Evolutionary conservation across 2,888 invertebrate species (phyloP), one percentile per base, ranked within the genome.

Genomic region (Drosophila putrida): DNA sequence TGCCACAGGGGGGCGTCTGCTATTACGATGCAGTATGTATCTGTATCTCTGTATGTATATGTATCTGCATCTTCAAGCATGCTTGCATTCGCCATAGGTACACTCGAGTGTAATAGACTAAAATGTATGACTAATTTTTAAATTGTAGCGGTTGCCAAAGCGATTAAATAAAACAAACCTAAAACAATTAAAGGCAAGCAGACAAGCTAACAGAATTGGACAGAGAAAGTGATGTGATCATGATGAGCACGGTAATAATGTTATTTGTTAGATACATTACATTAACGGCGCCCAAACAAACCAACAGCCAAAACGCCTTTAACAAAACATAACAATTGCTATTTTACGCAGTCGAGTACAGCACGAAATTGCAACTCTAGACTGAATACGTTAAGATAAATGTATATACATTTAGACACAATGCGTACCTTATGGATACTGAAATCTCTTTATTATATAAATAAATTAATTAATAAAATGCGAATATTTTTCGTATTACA

Each of bases 171-270:
- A 69, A 85, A 77, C 71, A 74, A 83, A 80, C 79, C 67, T 58
- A 78, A 70, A 75, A 62, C 68, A 78, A 82, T 73, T 71, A 83
- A 71, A 78, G 41, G 50, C 49, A 73, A 47, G 65, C 78, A 49
- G 49, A 70, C 78, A 54, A 67, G 55, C 74, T 59, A 62, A 65
- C 64, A 75, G 83, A 83, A 86, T 83, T 82, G 86, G 70, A 73
- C 80, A 78, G 83, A 88, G 83, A 84, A 84, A 84, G 83, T 84
- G 83, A 80, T 83, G 55, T 55, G 72, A 80, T 71, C 86, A 69
- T 69, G 75, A 71, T 82, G 62, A 79, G 59, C 67, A 65, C 35
- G 67, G 69, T 76, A 60, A 79, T 67, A 65, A 65, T 72, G 75
- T 68, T 79, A 75, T 80, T 80, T 67, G 80, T 86, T 82, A 71